Evolutionary conservation across 2,113 vertebrate species (phyloP).

Genomic region (Equus przewalskii): DNA sequence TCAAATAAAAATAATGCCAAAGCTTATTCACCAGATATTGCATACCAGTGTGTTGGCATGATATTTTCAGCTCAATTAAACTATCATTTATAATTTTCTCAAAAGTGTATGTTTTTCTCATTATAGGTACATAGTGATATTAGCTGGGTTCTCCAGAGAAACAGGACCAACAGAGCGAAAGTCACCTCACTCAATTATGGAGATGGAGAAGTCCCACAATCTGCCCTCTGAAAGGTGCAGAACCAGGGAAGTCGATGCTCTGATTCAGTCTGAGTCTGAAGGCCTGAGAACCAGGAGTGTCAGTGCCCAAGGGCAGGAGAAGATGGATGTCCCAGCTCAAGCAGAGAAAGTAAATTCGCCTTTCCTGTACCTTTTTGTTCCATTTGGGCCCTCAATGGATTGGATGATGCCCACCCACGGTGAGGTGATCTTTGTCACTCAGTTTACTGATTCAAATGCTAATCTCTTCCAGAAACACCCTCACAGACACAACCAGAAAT

Average conservation of each 20-base stretch:
- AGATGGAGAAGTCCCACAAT: neutral
- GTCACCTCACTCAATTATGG: neutral
- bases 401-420: neutral
- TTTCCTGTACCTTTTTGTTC: neutral
- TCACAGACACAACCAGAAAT: neutral
- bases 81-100: neutral
- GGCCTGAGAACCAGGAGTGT: neutral
- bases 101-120: neutral
- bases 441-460: neutral
- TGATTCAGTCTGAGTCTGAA: neutral
- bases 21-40: neutral
- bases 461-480: neutral
- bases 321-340: neutral
- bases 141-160: neutral
- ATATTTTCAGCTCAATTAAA: neutral
- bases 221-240: neutral
- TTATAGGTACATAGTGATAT: neutral
- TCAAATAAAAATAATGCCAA: conserved; percentile 24
- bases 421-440: neutral
- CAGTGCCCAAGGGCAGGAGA: neutral
- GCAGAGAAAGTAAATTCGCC: neutral
- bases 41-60: neutral
- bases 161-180: neutral
- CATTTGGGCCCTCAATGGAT: neutral
- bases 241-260: neutral